Evolutionary conservation across 2,113 vertebrate genomes (phyloP), one percentile per base, ranked within the genome.

Genomic region (Cnemophilus loriae): DNA sequence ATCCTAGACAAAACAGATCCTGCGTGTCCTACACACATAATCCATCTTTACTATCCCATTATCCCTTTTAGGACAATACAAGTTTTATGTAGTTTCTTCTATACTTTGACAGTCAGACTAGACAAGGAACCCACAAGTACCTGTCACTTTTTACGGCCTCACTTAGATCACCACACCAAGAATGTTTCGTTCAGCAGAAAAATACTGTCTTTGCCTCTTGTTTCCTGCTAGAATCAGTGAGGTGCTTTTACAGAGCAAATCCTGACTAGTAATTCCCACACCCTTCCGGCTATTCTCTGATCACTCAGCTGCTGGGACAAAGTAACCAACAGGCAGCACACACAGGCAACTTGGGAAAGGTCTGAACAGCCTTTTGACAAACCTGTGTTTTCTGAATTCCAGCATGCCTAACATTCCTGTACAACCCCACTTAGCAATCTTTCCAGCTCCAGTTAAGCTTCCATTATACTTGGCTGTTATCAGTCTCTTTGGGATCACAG

Each of bases 211-310:
- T 47, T 68, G 49, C 44, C 30, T 80, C 57, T 71, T 88, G 39
- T 52, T 80, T 89, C 60, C 63, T 13, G 41, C 20, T 53, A 42
- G 27, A n/a, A 57, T 13, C 49, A 44, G 19, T 10, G 37, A 89
- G 41, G 67, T 37, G n/a, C 14, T 69, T 71, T 77, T 19, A 39
- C 24, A 85, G 52, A 89, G 16, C 27, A 73, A 60, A 77, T 56
- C 30, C 68, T 42, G 37, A 42, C 14, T 8, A 15, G 23, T 41
- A 35, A 8, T 33, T 75, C n/a, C 20, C 28, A 21, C 28, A 12
- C 22, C 11, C 10, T 7, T 47, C 15, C 2, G 1, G 2, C 14
- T 30, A 3, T 41, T 87, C n/a, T 69, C 35, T 7, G 3, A 11
- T 37, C 4, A 5, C 44, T 73, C 49, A 76, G 42, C 53, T 57